A percentile compares a stretch with the other conserved stretches of the same genome.
Evolutionary conservation across 2,113 vertebrate species (phyloP).

Genomic region (Bos indicus): DNA sequence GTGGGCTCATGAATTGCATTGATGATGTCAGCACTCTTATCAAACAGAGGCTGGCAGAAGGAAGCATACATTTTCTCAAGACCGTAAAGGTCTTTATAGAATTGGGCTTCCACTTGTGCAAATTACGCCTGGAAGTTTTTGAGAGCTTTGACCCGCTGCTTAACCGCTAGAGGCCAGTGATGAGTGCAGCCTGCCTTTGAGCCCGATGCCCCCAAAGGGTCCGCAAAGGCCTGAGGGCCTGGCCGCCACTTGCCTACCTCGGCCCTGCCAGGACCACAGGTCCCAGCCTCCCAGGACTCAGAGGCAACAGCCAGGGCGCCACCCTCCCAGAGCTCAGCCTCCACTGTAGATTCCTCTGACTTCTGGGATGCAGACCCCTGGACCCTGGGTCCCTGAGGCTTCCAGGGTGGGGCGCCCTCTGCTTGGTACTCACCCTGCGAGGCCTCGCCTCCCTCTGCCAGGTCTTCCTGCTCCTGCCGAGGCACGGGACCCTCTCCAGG

Average conservation of each 20-base stretch:
- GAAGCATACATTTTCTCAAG: neutral
- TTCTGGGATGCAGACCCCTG: neutral
- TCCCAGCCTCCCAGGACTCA: neutral
- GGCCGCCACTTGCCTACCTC: neutral
- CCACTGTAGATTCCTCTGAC: neutral
- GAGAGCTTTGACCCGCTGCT: neutral
- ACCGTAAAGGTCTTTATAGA: neutral
- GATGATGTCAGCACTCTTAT: neutral
- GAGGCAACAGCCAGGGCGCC: fast-evolving
- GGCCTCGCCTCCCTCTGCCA: too few relatives aligned
- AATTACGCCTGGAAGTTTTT: neutral
- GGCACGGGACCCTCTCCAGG: too few relatives aligned
- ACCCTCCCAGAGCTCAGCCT: too few relatives aligned
- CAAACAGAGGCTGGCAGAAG: neutral
- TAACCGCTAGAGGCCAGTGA: neutral
- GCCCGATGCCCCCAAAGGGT: neutral
- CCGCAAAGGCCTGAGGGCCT: neutral
- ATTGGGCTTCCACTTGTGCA: neutral
- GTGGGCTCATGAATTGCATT: neutral
- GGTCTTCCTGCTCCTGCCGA: too few relatives aligned
- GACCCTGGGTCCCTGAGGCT: too few relatives aligned
- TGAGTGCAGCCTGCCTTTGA: neutral
- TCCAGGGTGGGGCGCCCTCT: too few relatives aligned
- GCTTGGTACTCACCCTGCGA: too few relatives aligned
- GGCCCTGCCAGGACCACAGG: neutral